A percentile compares a stretch with the other conserved stretches of the same genome.
Conservation (phyloP, 37 sponge, comb jelly and placozoan genomes). For the Chondrilla cf. caribensis region DNA sequence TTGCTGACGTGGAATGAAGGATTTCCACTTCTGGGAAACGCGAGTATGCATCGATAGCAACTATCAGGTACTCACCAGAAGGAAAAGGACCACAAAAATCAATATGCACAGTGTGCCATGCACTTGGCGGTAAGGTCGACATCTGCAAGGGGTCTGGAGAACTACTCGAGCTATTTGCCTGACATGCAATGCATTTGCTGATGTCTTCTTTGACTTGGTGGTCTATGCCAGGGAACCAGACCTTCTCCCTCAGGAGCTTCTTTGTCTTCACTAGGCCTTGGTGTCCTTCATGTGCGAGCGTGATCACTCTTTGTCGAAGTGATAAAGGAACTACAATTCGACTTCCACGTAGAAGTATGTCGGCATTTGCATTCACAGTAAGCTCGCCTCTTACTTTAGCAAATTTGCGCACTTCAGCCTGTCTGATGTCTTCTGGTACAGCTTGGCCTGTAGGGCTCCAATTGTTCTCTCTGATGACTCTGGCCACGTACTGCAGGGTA, state of each 20-base stretch:
- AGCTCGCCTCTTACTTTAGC: not conserved
- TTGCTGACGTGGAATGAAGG: constrained; percentile 31
- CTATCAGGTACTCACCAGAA: constrained; percentile 39
- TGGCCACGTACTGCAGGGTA: constrained; percentile 10
- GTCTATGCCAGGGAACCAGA: no score
- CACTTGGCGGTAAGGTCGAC: no score
- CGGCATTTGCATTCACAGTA: constrained; percentile 10
- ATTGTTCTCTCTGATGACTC: not conserved
- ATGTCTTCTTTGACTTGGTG: no score
- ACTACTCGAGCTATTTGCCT: no score
- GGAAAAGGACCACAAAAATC: constrained; percentile 57
- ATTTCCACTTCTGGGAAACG: no score
- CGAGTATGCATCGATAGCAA: constrained; percentile 57
- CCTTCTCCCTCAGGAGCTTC: no score
- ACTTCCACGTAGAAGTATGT: constrained; percentile 22
- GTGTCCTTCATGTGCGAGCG: no score
- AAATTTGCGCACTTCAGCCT: constrained; percentile 2
- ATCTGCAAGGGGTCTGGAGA: not conserved
- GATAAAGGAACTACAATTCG: constrained; percentile 30
- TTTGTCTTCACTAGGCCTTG: no score
- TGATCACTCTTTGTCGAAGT: constrained; percentile 21
- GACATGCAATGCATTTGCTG: no score
- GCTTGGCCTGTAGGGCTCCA: not conserved
- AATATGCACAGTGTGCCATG: no score
- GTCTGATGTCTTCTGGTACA: not conserved